phyloP scores from a whole-genome alignment of 1,140 invertebrate species.

The Cyrtorhinus lividipennis region DNA sequence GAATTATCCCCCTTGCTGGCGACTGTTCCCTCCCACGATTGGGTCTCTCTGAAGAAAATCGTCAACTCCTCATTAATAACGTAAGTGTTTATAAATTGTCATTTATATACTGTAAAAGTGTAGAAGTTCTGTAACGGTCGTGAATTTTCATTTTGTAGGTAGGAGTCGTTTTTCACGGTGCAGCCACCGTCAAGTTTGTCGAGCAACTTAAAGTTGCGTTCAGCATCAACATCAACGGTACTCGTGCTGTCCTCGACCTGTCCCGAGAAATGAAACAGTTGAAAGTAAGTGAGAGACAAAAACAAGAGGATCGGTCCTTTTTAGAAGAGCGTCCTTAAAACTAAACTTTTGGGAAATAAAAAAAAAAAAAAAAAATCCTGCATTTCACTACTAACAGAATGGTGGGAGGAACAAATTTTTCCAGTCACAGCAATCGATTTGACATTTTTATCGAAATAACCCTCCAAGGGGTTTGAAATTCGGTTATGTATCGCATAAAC shows the following conservation, averaged over 20 bases:
- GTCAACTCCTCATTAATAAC: conserved; percentile 41
- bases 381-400: too few relatives aligned
- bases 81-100: conserved; percentile 31
- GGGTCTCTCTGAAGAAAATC: conserved; percentile 43
- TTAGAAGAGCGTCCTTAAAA: too few relatives aligned
- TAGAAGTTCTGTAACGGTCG: not conserved
- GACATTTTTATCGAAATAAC: too few relatives aligned
- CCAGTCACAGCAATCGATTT: too few relatives aligned
- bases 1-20: conserved; percentile 44
- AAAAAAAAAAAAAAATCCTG: too few relatives aligned
- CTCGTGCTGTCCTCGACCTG: conserved; percentile 41
- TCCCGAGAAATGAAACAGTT: conserved; percentile 47
- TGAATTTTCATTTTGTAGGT: conserved; percentile 34
- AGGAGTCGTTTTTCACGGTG: conserved; percentile 56
- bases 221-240: conserved; percentile 45
- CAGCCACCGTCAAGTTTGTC: conserved; percentile 78
- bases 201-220: conserved; percentile 52
- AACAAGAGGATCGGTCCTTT: too few relatives aligned
- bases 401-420: too few relatives aligned
- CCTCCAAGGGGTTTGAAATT: too few relatives aligned
- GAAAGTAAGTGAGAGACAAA: conserved; percentile 41
- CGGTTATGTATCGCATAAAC: too few relatives aligned
- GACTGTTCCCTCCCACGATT: conserved; percentile 46
- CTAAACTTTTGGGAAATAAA: too few relatives aligned
- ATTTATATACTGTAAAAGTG: not conserved